Base-by-base conservation (phyloP, 2,888 invertebrate genomes). In the Meta bourneti region DNA sequence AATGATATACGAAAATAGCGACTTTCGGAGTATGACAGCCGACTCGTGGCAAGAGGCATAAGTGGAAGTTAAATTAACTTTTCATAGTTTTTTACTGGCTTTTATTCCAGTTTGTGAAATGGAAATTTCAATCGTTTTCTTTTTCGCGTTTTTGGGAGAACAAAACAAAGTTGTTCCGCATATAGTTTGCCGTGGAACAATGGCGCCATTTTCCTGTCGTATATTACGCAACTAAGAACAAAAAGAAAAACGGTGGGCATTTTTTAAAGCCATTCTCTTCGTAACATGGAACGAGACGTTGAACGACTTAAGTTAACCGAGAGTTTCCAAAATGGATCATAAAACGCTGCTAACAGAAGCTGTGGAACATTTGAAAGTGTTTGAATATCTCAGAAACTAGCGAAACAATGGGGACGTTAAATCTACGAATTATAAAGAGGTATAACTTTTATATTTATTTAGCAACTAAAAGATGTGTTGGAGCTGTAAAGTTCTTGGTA, bases 91-190 rank as follows among this genome's bases (percentile, higher is more conserved):
- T 78, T 52, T 70, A n/a, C 72, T 34, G 52, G 34, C 49, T 9
- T 80, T 87, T 80, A 51, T 87, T 72, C 49, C 79, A 77, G 34
- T 85, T 85, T 69, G 81, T 81, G 49, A 74, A 75, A 75, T n/a
- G 49, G 82, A 71, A 7, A n/a, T 61, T 71, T 79, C 54, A 72
- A 61, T n/a, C 51, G 48, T 49, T 61, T 9, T 77, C 70, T 86
- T 78, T 70, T 69, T 75, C 16, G 16, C 13, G 54, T 81, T 81
- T 81, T 72, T 34, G 20, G 74, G 75, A 84, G 74, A 72, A 74
- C 84, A 74, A 84, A 88, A 88, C 80, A 75, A 88, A 81, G 88
- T 88, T 88, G 81, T 88, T 88, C 54, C 81, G 87, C 87, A 72
- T 80, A 71, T 80, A 72, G 87, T 79, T 80, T 79, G 16, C 54